Evolutionary conservation across 2,888 invertebrate genomes (phyloP).

Genomic region (Aphidoletes aphidimyza): DNA sequence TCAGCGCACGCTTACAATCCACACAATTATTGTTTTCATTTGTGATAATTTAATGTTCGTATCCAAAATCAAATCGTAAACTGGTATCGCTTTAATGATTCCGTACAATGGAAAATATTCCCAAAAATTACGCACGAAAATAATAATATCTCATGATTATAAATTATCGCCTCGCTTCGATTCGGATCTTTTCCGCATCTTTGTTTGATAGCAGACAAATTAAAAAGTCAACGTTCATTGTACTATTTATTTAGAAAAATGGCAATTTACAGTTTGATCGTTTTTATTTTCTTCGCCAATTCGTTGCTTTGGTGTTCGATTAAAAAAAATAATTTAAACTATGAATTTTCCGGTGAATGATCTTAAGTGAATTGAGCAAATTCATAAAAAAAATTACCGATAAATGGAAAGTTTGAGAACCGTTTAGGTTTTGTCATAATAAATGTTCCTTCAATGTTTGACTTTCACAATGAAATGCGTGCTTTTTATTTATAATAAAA

Average conservation of each 20-base stretch:
- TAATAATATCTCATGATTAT: conserved; percentile 1
- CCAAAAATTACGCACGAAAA: conserved; percentile 20
- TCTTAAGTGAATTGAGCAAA: background rate
- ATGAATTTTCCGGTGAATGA: conserved; percentile 38
- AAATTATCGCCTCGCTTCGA: conserved; percentile 10
- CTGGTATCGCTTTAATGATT: conserved; percentile 37
- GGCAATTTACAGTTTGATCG: conserved; percentile 16
- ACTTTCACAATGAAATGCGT: too few relatives aligned
- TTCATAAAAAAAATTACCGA: background rate
- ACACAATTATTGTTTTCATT: conserved; percentile 20
- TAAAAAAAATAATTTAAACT: too few relatives aligned
- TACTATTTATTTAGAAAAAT: conserved; percentile 2
- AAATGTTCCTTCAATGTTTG: too few relatives aligned
- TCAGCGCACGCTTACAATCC: background rate
- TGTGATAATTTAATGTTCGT: conserved; percentile 9
- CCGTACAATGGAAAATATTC: background rate
- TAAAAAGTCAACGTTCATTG: background rate
- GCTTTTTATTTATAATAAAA: too few relatives aligned
- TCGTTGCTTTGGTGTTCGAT: background rate
- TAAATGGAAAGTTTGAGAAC: background rate
- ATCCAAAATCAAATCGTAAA: background rate
- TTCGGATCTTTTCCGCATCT: conserved; percentile 22
- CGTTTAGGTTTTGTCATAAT: conserved; percentile 15
- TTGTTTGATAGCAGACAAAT: background rate
- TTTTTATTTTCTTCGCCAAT: background rate